These are phyloP conservation scores for Thamnaconus septentrionalis DNA, from an alignment of 2,113 vertebrate genomes.

Conservation along the genomic window DNA sequence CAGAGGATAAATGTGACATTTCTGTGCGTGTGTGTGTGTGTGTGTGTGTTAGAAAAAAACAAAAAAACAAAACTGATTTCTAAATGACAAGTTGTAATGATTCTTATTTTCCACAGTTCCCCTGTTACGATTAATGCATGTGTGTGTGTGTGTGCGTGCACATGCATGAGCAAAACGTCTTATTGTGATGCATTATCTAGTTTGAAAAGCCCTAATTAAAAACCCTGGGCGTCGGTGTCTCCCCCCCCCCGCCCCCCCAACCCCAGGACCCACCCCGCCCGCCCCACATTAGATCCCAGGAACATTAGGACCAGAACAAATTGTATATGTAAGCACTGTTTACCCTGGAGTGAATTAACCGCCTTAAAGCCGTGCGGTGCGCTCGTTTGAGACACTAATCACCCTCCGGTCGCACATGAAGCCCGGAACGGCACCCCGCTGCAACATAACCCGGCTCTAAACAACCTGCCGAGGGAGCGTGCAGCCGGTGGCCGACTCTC, in stretches of 20 bases:
- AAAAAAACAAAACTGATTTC: too few relatives aligned
- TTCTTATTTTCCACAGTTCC: too few relatives aligned
- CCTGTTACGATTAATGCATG: too few relatives aligned
- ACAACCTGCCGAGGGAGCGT: constrained; percentile 45
- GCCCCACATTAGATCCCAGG: neutral
- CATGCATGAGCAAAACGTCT: neutral
- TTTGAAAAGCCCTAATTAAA: neutral
- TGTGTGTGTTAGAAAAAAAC: constrained; percentile 7
- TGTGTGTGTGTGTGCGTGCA: too few relatives aligned
- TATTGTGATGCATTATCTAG: neutral
- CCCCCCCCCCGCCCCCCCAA: too few relatives aligned
- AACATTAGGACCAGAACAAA: neutral
- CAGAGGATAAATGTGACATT: constrained; percentile 40
- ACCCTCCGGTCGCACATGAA: constrained; percentile 46
- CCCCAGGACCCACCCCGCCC: too few relatives aligned
- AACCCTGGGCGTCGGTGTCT: neutral
- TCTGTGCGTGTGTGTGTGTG: neutral
- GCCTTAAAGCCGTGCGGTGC: constrained; percentile 35
- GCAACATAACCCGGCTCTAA: constrained; percentile 49
- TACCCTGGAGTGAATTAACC: constrained; percentile 46
- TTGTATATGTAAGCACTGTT: constrained; percentile 43
- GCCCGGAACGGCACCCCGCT: constrained; percentile 52
- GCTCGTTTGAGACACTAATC: constrained; percentile 50
- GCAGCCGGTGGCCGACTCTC: constrained; percentile 23
- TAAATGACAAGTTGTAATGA: too few relatives aligned